Percentiles rank a stretch among this genome's conserved stretches.
These are phyloP conservation scores for Tachina lurida DNA, from an alignment of 2,888 invertebrate species.

Conservation along the genomic window DNA sequence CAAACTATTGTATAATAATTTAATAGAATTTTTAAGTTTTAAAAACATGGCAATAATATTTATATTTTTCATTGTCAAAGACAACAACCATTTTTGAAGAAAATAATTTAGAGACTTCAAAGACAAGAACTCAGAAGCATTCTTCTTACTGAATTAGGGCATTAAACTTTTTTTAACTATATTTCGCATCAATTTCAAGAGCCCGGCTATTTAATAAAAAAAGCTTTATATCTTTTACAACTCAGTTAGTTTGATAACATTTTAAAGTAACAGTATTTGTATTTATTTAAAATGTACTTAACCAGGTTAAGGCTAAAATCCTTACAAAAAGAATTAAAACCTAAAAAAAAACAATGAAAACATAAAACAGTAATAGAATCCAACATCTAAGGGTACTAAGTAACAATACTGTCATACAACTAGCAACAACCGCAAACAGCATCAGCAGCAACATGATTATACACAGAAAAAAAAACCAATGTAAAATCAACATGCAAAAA, in stretches of 20 bases:
- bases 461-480: neutral
- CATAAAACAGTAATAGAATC: slow-evolving; percentile 37
- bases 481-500: neutral
- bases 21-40: too few species aligned
- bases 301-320: slow-evolving; percentile 68
- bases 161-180: slow-evolving; percentile 2
- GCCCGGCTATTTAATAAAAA: neutral
- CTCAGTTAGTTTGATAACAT: slow-evolving; percentile 23
- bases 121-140: too few species aligned
- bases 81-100: too few species aligned
- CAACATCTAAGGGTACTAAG: slow-evolving; percentile 17
- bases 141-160: too few species aligned
- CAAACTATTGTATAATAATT: too few species aligned
- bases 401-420: slow-evolving; percentile 19
- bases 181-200: neutral
- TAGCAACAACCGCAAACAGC: slow-evolving; percentile 32
- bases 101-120: too few species aligned
- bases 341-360: slow-evolving; percentile 12
- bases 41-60: too few species aligned
- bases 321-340: neutral
- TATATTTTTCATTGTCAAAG: too few species aligned
- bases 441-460: slow-evolving; percentile 14
- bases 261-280: slow-evolving; percentile 7
- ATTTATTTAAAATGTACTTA: slow-evolving; percentile 46
- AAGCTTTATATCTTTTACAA: neutral